Percentiles rank a stretch among this genome's conserved stretches.
Evolutionary conservation across 2,113 vertebrate genomes (phyloP).

Genomic region (Hyperopisus bebe): DNA sequence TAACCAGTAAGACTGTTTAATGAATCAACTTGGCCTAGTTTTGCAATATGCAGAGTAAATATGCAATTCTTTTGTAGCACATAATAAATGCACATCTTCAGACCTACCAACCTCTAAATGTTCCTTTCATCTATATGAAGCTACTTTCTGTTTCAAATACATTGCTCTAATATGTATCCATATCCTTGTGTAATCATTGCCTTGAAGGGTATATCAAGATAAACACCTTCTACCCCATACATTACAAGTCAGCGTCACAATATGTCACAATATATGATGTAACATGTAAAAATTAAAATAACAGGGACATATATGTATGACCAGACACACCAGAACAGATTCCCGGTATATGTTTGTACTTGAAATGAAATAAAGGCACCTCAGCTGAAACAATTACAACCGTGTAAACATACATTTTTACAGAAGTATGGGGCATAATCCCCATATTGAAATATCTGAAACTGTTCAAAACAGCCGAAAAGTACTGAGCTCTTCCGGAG

Average conservation of each 20-base stretch:
- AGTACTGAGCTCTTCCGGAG: conserved; percentile 20
- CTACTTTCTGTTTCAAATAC: background rate
- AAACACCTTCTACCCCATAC: no score
- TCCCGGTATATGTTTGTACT: background rate
- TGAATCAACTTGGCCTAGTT: conserved; percentile 22
- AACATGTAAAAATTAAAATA: background rate
- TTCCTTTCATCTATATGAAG: background rate
- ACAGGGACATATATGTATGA: background rate
- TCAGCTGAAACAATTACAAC: background rate
- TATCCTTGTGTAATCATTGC: background rate
- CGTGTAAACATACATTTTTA: background rate
- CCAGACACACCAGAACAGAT: background rate
- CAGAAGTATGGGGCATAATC: background rate
- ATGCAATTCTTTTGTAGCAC: background rate
- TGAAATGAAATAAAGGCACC: background rate
- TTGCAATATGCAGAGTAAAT: conserved; percentile 10
- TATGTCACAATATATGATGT: background rate
- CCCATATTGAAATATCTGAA: background rate
- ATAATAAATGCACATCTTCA: conserved; percentile 17
- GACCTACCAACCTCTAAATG: background rate
- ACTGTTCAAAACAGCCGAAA: conserved; percentile 23
- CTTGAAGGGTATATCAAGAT: background rate
- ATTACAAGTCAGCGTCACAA: background rate
- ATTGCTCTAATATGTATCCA: background rate
- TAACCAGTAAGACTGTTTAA: conserved; percentile 3